Evolutionary conservation across 2,797 vertebrate species (phyloP).

Genomic region (Rhinophrynus dorsalis): DNA sequence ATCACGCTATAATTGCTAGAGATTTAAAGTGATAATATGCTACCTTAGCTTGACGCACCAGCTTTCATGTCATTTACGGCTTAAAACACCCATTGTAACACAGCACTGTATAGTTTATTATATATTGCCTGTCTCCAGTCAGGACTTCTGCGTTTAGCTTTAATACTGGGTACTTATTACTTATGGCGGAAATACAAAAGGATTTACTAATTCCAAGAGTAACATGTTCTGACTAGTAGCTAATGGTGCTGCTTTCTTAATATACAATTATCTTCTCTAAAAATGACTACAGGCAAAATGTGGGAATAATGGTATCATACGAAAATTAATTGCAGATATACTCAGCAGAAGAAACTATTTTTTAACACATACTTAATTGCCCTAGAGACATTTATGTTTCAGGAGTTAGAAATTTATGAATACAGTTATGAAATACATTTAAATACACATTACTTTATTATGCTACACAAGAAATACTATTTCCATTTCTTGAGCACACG

Average conservation of each 20-base stretch:
- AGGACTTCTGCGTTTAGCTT: constrained; percentile 15
- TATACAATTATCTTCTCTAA: constrained; percentile 46
- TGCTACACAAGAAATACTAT: background rate
- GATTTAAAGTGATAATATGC: constrained; percentile 32
- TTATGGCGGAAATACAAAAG: constrained; percentile 43
- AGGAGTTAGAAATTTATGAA: background rate
- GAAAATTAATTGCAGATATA: constrained; percentile 32
- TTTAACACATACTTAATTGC: constrained; percentile 7
- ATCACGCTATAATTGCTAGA: constrained; percentile 24
- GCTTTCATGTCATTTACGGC: constrained; percentile 17
- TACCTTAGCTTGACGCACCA: constrained; percentile 14
- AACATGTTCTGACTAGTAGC: constrained; percentile 46
- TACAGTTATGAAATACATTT: constrained; percentile 11
- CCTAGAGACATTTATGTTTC: constrained; percentile 12
- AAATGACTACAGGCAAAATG: constrained; percentile 29
- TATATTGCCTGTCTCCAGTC: constrained; percentile 33
- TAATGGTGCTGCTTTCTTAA: constrained; percentile 33
- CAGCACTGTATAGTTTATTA: constrained; percentile 29
- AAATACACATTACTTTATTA: constrained; percentile 16
- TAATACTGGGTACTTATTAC: constrained; percentile 37
- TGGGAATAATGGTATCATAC: constrained; percentile 27
- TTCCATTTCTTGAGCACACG: background rate
- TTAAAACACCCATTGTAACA: constrained; percentile 33
- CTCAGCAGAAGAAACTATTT: constrained; percentile 1
- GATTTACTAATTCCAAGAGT: constrained; percentile 33